Percentiles rank a stretch among this genome's conserved stretches.
phyloP scores from a whole-genome alignment of 2,888 invertebrate genomes.

The Troides oblongomaculatus region DNA sequence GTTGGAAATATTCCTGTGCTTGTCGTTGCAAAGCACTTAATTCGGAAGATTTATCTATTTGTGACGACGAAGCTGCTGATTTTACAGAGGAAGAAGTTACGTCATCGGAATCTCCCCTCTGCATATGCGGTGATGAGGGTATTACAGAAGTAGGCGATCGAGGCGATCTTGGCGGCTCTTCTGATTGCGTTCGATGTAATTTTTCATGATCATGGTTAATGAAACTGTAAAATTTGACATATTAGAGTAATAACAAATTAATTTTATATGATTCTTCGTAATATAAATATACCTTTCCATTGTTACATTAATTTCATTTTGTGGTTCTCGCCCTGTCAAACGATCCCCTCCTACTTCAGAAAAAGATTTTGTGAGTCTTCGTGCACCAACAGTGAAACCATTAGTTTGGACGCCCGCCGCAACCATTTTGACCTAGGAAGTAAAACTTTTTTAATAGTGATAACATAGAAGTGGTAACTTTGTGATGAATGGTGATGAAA shows the following conservation, averaged over 20 bases:
- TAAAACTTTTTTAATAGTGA: background rate
- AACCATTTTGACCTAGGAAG: slow-evolving; percentile 88
- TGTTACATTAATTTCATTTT: slow-evolving; percentile 54
- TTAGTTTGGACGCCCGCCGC: slow-evolving; percentile 95
- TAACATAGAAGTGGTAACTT: background rate
- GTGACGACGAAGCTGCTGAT: slow-evolving; percentile 66
- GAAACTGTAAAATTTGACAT: slow-evolving; percentile 46
- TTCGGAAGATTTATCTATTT: slow-evolving; percentile 70
- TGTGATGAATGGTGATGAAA: background rate
- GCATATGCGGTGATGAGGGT: slow-evolving; percentile 71
- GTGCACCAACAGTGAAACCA: slow-evolving; percentile 81
- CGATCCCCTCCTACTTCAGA: slow-evolving; percentile 84
- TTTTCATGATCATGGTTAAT: slow-evolving; percentile 84
- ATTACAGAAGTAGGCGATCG: slow-evolving; percentile 77
- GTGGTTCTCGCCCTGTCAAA: slow-evolving; percentile 56
- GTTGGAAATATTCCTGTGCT: slow-evolving; percentile 76
- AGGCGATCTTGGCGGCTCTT: slow-evolving; percentile 89
- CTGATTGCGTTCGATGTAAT: slow-evolving; percentile 90
- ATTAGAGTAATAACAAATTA: background rate
- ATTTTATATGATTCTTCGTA: background rate
- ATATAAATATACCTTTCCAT: slow-evolving; percentile 59
- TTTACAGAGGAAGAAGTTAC: slow-evolving; percentile 68
- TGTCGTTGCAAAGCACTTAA: slow-evolving; percentile 64
- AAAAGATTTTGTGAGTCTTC: slow-evolving; percentile 90
- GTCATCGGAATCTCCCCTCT: slow-evolving; percentile 69